Percentiles rank a stretch among this genome's conserved stretches.
Conservation (phyloP, 2,888 invertebrate genomes). For the Ophraella communa region DNA sequence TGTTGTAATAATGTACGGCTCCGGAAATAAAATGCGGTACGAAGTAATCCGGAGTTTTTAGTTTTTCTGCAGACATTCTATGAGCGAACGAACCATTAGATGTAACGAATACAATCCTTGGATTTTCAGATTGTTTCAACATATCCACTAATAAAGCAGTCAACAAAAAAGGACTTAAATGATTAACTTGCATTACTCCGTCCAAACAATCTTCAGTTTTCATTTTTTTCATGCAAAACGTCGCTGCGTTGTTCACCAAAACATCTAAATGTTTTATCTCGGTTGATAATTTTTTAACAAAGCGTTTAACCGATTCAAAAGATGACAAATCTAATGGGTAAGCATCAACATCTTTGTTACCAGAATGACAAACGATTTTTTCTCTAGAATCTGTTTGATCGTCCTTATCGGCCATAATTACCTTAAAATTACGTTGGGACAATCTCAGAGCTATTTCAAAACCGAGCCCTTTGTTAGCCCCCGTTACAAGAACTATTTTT, state of each 20-base stretch:
- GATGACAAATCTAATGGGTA: constrained; percentile 60
- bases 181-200: constrained; percentile 70
- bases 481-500: constrained; percentile 36
- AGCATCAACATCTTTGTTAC: constrained; percentile 48
- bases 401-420: constrained; percentile 61
- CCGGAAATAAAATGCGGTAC: constrained; percentile 32
- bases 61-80: constrained; percentile 23
- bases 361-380: constrained; percentile 45
- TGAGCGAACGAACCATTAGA: constrained; percentile 36
- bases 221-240: constrained; percentile 59
- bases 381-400: constrained; percentile 45
- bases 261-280: constrained; percentile 64
- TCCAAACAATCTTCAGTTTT: constrained; percentile 68
- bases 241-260: constrained; percentile 69
- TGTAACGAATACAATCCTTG: constrained; percentile 39
- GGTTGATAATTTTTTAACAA: constrained; percentile 64
- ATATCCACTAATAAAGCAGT: constrained; percentile 66
- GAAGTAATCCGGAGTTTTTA: constrained; percentile 29
- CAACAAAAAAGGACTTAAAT: constrained; percentile 73
- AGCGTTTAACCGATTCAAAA: constrained; percentile 61
- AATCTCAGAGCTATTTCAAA: constrained; percentile 55
- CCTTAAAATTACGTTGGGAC: constrained; percentile 59
- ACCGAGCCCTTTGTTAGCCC: constrained; percentile 53
- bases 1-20: constrained; percentile 43
- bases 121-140: constrained; percentile 22